Conservation (phyloP, 2,888 invertebrate species). For the Cantharis lateralis region DNA sequence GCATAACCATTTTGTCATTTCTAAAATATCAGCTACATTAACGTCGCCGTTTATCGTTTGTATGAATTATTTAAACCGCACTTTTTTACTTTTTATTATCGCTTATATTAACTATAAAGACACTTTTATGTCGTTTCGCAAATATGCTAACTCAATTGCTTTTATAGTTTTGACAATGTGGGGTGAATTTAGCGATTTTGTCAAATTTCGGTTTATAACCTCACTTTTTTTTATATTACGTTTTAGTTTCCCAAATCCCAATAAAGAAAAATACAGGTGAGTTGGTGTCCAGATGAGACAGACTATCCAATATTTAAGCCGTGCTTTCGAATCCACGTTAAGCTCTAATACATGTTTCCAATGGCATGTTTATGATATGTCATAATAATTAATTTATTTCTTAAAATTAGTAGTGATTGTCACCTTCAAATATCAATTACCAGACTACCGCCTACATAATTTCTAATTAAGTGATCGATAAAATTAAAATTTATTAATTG, state of each 20-base stretch:
- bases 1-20: constrained; percentile 23
- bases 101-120: background rate
- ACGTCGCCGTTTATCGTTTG: constrained; percentile 9
- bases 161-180: background rate
- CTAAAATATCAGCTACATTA: constrained; percentile 25
- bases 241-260: background rate
- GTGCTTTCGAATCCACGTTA: no score
- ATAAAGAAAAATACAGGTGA: background rate
- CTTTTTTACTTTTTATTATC: background rate
- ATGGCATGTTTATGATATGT: no score
- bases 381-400: background rate
- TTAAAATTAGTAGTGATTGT: background rate
- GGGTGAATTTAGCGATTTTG: background rate
- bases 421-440: background rate
- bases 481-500: background rate
- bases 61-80: constrained; percentile 30
- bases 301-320: background rate
- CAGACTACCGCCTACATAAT: background rate
- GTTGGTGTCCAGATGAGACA: no score
- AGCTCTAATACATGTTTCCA: no score
- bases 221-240: background rate
- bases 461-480: background rate
- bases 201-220: background rate
- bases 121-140: background rate
- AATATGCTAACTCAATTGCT: background rate